Evolutionary conservation across 2,113 vertebrate species (phyloP), one percentile per base, ranked within the genome.

Genomic region (Cyphomyrus discorhynchus): DNA sequence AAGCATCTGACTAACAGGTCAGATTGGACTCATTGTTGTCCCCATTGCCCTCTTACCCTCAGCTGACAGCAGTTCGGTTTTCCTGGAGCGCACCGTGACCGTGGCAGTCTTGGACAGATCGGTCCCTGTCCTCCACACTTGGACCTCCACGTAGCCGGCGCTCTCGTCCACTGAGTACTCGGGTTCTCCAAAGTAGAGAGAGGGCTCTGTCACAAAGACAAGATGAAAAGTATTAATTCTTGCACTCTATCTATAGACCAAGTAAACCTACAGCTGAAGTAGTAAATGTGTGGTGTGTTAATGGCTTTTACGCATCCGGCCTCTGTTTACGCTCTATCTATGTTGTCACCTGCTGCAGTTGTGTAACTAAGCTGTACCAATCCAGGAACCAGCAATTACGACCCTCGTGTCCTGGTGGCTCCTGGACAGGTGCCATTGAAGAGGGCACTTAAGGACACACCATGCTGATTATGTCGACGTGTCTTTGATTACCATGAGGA

Each of bases 91-190:
- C 53, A 97, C 95, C 0, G 94, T 97, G 90, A 98, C 94, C 0
- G 96, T 97, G 3, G 97, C 95, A 0, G 93, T 94, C 93, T 96
- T 96, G 42, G 97, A 97, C 88, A 98, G 93, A 91, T 97, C 97
- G 0, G 96, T 95, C 3, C 97, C 97, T 7, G 95, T 97, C 91
- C 97, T 96, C 97, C 95, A 96, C 62, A 98, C 95, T 62, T 82
- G 92, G 77, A 97, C 97, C 89, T 97, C 96, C 70, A 97, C 92
- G 0, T 95, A 96, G 56, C 96, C 97, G 50, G 95, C 93, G 17
- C 96, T 97, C 93, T 97, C 96, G 42, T 96, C 95, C 39, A 94
- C 94, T 0, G 87, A 49, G 88, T 97, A 97, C 87, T 97, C 95
- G 0, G 92, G 92, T 88, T 96, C 95, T 31, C 94, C 95, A 35